Base-by-base conservation (phyloP, 2,888 invertebrate genomes). In the Acronicta alni region DNA sequence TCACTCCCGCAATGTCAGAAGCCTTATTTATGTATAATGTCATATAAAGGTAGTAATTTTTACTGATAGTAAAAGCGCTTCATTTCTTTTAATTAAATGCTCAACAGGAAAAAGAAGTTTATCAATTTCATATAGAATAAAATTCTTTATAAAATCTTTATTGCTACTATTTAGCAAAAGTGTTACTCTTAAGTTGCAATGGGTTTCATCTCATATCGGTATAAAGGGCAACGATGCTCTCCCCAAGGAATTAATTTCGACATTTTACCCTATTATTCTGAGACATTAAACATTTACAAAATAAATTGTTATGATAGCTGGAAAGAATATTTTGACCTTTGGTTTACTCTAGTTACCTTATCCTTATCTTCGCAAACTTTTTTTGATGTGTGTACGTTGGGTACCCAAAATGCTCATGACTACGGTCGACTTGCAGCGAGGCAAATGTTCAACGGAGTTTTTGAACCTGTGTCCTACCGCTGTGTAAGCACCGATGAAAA, bases 251-350 rank as follows among this genome's bases (percentile, higher is more conserved):
- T 3, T 41, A 18, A 12, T 41, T 41, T 41, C 6, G 30, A 45
- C 32, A 43, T 16, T 16, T 38, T 38, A 16, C 39, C 16, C 3
- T 30, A 16, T 32, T 45, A 45, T 9, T 41, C 39, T 3, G 44
- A 45, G 32, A 5, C 32, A 1, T 45, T 45, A 32, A 45, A 16
- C 23, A 45, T 45, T 41, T 1, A 41, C 18, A 41, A 30, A 30
- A 44, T 2, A 30, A 30, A 44, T 9, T 44, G 30, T 32, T 0
- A 45, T 8, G 16, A 18, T 26, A 32, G 12, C 32, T 45, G 45
- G 45, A 45, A 45, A 15, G 45, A 45, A 17, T 45, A 45, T 32
- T 45, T 45, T 7, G 26, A 45, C 23, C 20, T n/a, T n/a, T n/a
- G n/a, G n/a, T n/a, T n/a, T n/a, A n/a, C n/a, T n/a, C n/a, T n/a